These are phyloP conservation scores for Chromoteleia sp. DNA, from an alignment of 2,888 invertebrate genomes.

Conservation along the genomic window DNA sequence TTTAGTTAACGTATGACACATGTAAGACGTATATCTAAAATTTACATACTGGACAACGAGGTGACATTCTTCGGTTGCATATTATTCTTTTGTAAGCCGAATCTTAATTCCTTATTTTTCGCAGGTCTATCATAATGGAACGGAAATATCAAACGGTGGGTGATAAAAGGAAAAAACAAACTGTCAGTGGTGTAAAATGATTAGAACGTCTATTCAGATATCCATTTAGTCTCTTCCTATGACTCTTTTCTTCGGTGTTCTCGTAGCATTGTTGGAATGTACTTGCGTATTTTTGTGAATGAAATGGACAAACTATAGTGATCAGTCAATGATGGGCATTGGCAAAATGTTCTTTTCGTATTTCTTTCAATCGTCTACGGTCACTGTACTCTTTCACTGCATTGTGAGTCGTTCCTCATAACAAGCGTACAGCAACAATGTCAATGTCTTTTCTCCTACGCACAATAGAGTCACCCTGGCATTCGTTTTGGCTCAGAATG, in stretches of 20 bases:
- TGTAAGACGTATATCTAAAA: no score
- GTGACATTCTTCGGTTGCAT: background rate
- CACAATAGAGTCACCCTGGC: conserved; percentile 72
- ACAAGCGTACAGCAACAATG: conserved; percentile 76
- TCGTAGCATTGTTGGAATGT: conserved; percentile 65
- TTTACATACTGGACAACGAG: no score
- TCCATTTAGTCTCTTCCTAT: conserved; percentile 67
- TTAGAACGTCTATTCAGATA: conserved; percentile 66
- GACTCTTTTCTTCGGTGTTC: conserved; percentile 55
- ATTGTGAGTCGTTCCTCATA: conserved; percentile 75
- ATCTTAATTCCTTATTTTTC: conserved; percentile 1
- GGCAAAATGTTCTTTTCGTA: conserved; percentile 72
- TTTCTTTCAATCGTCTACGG: conserved; percentile 73
- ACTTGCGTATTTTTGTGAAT: conserved; percentile 74
- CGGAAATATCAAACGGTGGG: conserved; percentile 58
- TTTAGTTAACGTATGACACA: no score
- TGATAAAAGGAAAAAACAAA: conserved; percentile 61
- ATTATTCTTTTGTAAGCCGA: background rate
- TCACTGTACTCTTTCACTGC: conserved; percentile 73
- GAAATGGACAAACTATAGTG: conserved; percentile 73
- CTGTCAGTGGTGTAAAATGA: conserved; percentile 69
- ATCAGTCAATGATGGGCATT: conserved; percentile 73
- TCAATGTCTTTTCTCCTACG: conserved; percentile 75
- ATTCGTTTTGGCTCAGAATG: conserved; percentile 72
- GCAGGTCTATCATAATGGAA: conserved; percentile 22